Conservation (phyloP, 2,113 vertebrate species). For the Panthera uncia region DNA sequence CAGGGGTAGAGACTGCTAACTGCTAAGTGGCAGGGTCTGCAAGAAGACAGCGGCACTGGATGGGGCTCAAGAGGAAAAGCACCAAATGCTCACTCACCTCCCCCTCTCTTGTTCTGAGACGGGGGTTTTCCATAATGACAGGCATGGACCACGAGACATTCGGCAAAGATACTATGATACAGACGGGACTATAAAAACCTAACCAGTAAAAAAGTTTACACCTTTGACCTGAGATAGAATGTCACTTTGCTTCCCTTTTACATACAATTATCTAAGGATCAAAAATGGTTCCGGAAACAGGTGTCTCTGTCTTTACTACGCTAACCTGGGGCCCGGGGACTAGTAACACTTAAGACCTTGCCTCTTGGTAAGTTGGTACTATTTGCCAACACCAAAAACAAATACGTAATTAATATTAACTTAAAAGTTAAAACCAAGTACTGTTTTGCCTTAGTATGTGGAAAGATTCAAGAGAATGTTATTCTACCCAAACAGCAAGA, state of each 20-base stretch:
- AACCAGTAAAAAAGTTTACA: neutral
- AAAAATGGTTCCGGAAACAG: neutral
- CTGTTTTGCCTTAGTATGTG: neutral
- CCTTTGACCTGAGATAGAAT: neutral
- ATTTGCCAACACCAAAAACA: neutral
- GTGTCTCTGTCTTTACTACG: neutral
- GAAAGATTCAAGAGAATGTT: neutral
- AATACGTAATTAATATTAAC: neutral
- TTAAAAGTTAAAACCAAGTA: neutral
- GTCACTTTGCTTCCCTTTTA: neutral
- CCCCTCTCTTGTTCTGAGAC: neutral
- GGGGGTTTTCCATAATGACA: neutral
- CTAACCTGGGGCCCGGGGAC: neutral
- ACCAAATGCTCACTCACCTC: no score
- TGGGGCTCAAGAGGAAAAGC: no score
- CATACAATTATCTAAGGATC: neutral
- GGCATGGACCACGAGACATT: neutral
- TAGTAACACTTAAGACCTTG: neutral
- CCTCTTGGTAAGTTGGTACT: neutral
- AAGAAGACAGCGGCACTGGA: neutral
- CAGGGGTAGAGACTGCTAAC: no score
- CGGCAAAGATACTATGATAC: neutral
- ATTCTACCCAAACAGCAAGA: neutral
- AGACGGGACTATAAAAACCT: neutral
- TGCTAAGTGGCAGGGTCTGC: neutral